Base-by-base conservation (phyloP, 2,113 vertebrate genomes). In the Cyprinodon variegatus region DNA sequence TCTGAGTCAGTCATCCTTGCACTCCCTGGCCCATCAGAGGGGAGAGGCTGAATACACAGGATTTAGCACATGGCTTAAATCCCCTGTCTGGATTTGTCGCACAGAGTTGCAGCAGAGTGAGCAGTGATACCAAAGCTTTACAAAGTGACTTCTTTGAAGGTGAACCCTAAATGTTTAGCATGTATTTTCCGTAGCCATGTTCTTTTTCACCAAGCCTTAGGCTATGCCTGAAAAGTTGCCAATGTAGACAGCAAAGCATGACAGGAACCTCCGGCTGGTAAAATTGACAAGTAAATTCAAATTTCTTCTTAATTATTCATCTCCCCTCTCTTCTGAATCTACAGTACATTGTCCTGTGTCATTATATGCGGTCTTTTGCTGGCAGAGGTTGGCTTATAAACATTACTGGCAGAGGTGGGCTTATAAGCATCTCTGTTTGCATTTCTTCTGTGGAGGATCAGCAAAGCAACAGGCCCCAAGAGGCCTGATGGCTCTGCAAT, bases 41-140 rank as follows among this genome's bases (percentile, higher is more conserved):
- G 80, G 83, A 90, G 85, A 89, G 77, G 74, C 87, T 85, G 77
- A 90, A 86, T 48, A 92, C 88, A 90, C 84, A 91, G 84, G 90
- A 86, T 84, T 87, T 89, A 87, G 77, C 72, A 37, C 11, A 17
- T 79, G 88, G 89, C 81, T 90, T 90, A 82, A 86, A 79, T 74
- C 77, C 78, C 76, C 70, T 17, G 68, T 78, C 81, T 83, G 86
- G 88, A 89, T 91, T 86, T 85, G 86, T 74, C 37, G 77, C 86
- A 82, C 78, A 57, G 48, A 61, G 78, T 79, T 85, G 88, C 74
- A 79, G 79, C 65, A 74, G 15, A 12, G 70, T 20, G 72, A 81
- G 81, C 63, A 11, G 67, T 67, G 77, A 81, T 61, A 72, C 77
- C 80, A 87, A 76, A 90, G 78, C 76, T 79, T 61, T 75, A 53